Evolutionary conservation across 2,888 invertebrate genomes (phyloP).

Genomic region (Hetaerina titia): DNA sequence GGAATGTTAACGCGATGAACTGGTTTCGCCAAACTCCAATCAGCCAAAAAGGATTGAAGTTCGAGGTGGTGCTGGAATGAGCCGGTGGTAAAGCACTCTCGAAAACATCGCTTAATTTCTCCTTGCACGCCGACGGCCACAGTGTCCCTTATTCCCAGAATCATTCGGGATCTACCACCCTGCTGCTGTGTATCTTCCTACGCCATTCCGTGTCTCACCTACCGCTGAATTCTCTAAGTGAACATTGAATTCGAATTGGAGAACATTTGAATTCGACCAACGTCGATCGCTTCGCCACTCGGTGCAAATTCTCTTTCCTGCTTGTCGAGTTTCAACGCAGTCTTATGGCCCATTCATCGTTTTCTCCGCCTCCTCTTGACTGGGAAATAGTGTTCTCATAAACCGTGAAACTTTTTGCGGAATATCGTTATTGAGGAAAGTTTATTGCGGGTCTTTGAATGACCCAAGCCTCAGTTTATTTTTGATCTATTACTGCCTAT

Average conservation of each 20-base stretch:
- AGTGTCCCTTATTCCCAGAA: neutral
- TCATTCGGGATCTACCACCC: neutral
- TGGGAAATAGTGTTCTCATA: neutral
- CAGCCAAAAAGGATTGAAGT: constrained; percentile 12
- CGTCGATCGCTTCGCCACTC: neutral
- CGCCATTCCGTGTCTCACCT: neutral
- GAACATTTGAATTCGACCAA: neutral
- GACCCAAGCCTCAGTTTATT: too few relatives aligned
- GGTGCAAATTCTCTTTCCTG: neutral
- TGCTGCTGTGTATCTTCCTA: neutral
- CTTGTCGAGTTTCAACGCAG: neutral
- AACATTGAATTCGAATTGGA: neutral
- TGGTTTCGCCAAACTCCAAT: constrained; percentile 26
- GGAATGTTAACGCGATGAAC: constrained; percentile 25
- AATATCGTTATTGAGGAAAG: neutral
- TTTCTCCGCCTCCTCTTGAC: too few relatives aligned
- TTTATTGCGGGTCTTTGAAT: neutral
- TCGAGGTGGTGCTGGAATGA: neutral
- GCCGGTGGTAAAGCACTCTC: neutral
- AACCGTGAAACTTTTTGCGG: neutral
- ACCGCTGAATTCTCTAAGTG: neutral
- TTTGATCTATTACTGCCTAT: too few relatives aligned
- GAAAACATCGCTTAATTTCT: constrained; percentile 32
- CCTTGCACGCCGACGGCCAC: neutral
- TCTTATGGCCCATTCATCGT: neutral